Base-by-base conservation (phyloP, 1,140 invertebrate genomes). In the Magallana angulata region DNA sequence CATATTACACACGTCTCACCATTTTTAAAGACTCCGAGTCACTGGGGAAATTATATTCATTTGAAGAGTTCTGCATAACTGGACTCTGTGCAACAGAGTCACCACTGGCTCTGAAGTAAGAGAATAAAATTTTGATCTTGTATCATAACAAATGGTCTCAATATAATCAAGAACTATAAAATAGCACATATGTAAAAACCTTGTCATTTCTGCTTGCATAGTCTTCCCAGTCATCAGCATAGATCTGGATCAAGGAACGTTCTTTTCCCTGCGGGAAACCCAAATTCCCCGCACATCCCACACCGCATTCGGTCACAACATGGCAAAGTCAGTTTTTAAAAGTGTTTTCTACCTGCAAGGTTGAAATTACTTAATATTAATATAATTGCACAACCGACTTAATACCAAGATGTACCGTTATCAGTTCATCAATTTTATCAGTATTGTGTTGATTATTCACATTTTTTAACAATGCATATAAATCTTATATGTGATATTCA, bases 1-100 rank as follows among this genome's bases (percentile, higher is more conserved):
- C 36, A 57, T 1, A 57, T 2, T 18, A 18, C 2, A 2, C 18
- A 16, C 5, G 1, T 30, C 81, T 82, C 16, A 64, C 81, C 57
- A 82, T 57, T 76, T 76, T 86, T 8, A 80, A 56, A 16, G 90
- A 85, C 59, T 90, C 91, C n/a, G 91, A 90, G 60, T 91, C 91
- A 88, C 91, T 91, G 85, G 90, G 90, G 90, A 90, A 90, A 85
- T 90, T 91, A 81, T 90, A 91, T 87, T 91, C 91, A 88, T 90
- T 91, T 62, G 86, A 88, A 85, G 91, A 91, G 71, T 91, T 90
- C 80, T 90, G 89, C 85, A 87, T 83, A 36, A 88, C 57, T 88
- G 90, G 91, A 87, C 91, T 91, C 81, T 82, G 59, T 60, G 59
- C 82, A 81, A 90, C 87, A 36, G 89, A 90, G 87, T 91, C 91